Conservation (phyloP, 2,113 vertebrate genomes). For the Ictalurus furcatus region DNA sequence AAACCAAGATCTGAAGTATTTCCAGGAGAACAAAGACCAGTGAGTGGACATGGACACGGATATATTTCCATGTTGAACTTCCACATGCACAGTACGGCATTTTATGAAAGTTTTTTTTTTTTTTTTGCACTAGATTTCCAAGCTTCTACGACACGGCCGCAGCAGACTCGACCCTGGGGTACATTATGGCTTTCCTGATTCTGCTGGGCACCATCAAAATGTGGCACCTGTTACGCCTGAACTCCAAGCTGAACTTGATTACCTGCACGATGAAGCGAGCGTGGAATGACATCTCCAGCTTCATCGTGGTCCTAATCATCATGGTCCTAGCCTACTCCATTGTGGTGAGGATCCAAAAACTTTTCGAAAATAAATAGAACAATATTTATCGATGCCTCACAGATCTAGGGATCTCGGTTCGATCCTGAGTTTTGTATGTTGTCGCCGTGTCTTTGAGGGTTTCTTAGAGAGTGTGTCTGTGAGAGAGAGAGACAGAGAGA, state of each 20-base stretch:
- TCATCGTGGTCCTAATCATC: constrained; percentile 81
- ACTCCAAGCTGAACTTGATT: constrained; percentile 92
- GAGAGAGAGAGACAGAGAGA: too few species aligned
- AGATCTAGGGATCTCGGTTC: too few species aligned
- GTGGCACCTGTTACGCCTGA: constrained; percentile 93
- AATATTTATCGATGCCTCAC: too few species aligned
- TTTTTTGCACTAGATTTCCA: background rate
- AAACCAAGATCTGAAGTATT: constrained; percentile 40
- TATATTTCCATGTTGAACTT: background rate
- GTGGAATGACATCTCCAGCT: constrained; percentile 93
- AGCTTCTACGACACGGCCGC: constrained; percentile 88
- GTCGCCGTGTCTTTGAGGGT: too few species aligned
- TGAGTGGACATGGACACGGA: constrained; percentile 7
- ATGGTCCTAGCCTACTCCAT: constrained; percentile 93
- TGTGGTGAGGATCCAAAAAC: constrained; percentile 74
- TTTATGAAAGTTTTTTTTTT: background rate
- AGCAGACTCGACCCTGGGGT: constrained; percentile 84
- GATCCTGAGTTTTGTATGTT: too few species aligned
- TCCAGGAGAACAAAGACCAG: constrained; percentile 45
- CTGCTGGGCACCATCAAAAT: constrained; percentile 89
- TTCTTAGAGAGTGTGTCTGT: too few species aligned
- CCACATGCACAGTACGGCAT: background rate
- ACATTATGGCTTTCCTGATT: constrained; percentile 91
- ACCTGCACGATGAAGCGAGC: constrained; percentile 84
- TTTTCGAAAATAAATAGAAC: background rate